Evolutionary conservation across 2,113 vertebrate genomes (phyloP), one percentile per base, ranked within the genome.

Genomic region (Suricata suricatta): DNA sequence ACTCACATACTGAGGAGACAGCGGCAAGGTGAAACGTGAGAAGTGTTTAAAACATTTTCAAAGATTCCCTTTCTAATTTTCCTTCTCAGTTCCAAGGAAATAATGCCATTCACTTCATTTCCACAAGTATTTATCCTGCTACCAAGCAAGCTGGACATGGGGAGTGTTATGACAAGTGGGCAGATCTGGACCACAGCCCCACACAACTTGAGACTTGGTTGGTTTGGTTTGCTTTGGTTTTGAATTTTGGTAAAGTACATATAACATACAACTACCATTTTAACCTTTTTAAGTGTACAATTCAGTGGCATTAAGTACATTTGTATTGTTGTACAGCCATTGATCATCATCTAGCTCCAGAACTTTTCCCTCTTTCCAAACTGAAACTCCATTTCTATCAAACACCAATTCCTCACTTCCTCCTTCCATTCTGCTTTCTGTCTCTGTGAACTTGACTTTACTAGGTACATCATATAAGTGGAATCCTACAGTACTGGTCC

Each of bases 21-120:
- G 79, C 0, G 0, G 79, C 93, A 90, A 97, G 95, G 97, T 96
- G 95, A 96, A 95, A 94, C 66, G 77, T 96, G 96, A 97, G 85
- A 85, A 33, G 97, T 25, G 15, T 96, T 83, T 38, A 92, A 95
- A 95, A 76, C 47, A 31, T 93, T 71, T 69, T 79, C 38, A 7
- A 47, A 93, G 93, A 91, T 95, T 77, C 50, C 31, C 60, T 50
- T 41, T 80, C 90, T 96, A 95, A 98, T 95, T 96, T 97, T 60
- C 87, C 87, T 96, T 16, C 90, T 96, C 94, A 52, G 25, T 95
- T 93, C 84, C 12, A 13, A 95, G 83, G 93, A 91, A 96, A 95
- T 63, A 76, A 90, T 72, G 93, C 69, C 27, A 57, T 93, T 52
- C 85, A 4, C 69, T 71, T 77, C n/a, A 68, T 23, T 91, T 94